Base-by-base conservation (phyloP, 2,888 invertebrate genomes). In the Meta bourneti region DNA sequence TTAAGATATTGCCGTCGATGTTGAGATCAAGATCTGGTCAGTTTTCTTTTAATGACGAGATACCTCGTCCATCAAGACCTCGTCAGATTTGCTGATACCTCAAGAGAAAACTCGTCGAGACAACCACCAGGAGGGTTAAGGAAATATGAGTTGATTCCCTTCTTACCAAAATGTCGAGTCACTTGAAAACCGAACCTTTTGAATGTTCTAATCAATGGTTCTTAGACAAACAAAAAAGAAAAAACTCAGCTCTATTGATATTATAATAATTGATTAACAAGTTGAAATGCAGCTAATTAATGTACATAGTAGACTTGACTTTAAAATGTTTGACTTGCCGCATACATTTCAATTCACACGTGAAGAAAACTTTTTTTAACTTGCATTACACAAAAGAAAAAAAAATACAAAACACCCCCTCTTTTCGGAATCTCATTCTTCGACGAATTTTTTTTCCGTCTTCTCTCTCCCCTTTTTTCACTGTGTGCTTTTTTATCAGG, bases 221-320 rank as follows among this genome's bases (percentile, higher is more conserved):
- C 61, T 61, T 9, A 61, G 8, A 61, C 16, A 11, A 11, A 61
- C 61, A 61, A 61, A 61, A n/a, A 4, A 34, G 34, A 34, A 34
- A 34, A 61, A 61, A 11, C 7, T 6, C 61, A 61, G 6, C 61
- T 6, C 61, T 9, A 16, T 16, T 61, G 61, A 61, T 61, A 61
- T 61, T 79, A 34, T 34, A 79, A 79, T 79, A 79, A 79, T 79
- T 79, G 79, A 79, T 79, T 79, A 79, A 79, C 79, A 79, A 79
- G 61, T 19, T 61, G 54, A 79, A 79, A 54, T 54, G 61, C 54
- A 54, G 61, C 79, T 79, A 79, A 79, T 79, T 79, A 79, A 79
- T 20, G 61, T 61, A 61, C 61, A 61, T 20, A 61, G 54, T 79
- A 34, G 54, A 34, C 79, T 54, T 79, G 20, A 79, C 54, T 79